Conservation (phyloP, 2,888 invertebrate species). For the Eutolmus rufibarbis region DNA sequence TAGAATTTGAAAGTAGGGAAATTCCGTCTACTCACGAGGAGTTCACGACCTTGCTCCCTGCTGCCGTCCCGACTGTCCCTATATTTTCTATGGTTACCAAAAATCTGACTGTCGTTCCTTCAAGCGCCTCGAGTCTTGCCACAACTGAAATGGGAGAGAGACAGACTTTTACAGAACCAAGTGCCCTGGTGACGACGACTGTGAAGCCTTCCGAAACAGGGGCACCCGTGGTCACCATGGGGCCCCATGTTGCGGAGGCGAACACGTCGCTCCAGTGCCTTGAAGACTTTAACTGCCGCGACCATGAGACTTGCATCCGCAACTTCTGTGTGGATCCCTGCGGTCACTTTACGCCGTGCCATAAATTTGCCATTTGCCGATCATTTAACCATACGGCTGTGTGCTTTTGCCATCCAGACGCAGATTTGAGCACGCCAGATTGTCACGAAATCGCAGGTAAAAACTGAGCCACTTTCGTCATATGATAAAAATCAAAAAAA, state of each 20-base stretch:
- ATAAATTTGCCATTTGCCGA: slow-evolving; percentile 63
- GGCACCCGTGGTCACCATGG: neutral
- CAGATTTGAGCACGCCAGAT: slow-evolving; percentile 64
- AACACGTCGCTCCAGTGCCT: slow-evolving; percentile 51
- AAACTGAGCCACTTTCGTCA: slow-evolving; percentile 47
- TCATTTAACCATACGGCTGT: slow-evolving; percentile 66
- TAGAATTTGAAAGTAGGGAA: neutral
- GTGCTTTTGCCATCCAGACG: slow-evolving; percentile 66
- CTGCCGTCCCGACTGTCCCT: neutral
- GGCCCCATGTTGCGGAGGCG: slow-evolving; percentile 32
- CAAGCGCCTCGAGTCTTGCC: neutral
- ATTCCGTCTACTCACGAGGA: neutral
- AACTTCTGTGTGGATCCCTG: slow-evolving; percentile 66
- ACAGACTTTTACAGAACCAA: neutral
- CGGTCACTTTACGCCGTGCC: slow-evolving; percentile 62
- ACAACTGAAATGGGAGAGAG: neutral
- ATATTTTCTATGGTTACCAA: neutral
- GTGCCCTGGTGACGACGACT: neutral
- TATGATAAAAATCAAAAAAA: neutral
- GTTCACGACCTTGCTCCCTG: neutral
- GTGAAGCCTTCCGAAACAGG: neutral
- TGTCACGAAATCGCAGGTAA: slow-evolving; percentile 72
- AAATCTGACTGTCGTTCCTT: neutral
- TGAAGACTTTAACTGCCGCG: slow-evolving; percentile 60
- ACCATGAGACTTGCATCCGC: slow-evolving; percentile 64